Evolutionary conservation across 2,888 invertebrate species (phyloP).

Genomic region (Diadegma fenestrale): DNA sequence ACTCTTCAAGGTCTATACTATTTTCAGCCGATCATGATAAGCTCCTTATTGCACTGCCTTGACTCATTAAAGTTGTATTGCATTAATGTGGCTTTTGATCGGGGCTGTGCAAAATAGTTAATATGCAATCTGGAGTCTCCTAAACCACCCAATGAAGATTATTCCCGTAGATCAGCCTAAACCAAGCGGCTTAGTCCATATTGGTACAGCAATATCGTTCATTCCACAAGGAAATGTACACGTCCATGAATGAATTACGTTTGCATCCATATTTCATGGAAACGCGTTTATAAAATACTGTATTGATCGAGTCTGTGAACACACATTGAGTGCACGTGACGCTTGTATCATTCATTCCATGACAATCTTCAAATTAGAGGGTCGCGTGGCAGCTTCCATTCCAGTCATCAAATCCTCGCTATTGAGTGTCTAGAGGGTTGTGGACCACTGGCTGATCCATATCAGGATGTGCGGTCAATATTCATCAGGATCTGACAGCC

Average conservation of each 20-base stretch:
- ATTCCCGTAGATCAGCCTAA: constrained; percentile 20
- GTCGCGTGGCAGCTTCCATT: constrained; percentile 3
- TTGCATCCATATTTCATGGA: constrained; percentile 34
- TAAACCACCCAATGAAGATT: constrained; percentile 15
- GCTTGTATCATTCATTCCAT: constrained; percentile 52
- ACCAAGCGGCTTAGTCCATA: constrained; percentile 19
- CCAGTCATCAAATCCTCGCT: neutral
- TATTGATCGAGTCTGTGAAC: constrained; percentile 7
- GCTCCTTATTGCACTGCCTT: neutral
- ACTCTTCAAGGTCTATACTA: neutral
- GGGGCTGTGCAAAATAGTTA: neutral
- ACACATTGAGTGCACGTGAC: constrained; percentile 41
- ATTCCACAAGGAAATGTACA: constrained; percentile 19
- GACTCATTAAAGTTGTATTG: neutral
- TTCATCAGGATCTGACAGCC: neutral
- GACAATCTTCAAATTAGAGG: constrained; percentile 51
- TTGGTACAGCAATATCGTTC: constrained; percentile 3
- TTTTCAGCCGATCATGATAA: neutral
- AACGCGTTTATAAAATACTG: constrained; percentile 1
- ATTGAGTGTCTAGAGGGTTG: neutral
- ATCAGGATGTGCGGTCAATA: neutral
- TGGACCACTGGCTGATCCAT: neutral
- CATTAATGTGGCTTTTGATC: neutral
- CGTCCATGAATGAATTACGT: constrained; percentile 31
- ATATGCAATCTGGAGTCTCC: constrained; percentile 29